Evolutionary conservation across 2,113 vertebrate species (phyloP).

Genomic region (Calyptommatus sinebrachiatus): DNA sequence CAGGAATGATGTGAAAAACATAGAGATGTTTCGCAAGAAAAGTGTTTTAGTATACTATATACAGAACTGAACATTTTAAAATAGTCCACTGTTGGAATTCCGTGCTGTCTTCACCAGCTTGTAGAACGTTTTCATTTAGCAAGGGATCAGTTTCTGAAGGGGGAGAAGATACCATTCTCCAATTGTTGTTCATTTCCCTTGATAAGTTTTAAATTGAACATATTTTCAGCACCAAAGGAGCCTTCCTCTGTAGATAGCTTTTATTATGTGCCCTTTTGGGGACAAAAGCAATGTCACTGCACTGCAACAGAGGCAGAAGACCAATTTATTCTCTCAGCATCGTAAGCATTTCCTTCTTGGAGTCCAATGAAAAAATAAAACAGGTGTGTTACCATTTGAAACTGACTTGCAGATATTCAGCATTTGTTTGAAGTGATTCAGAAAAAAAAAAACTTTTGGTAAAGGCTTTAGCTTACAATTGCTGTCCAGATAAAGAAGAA

Average conservation of each 20-base stretch:
- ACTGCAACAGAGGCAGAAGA: conserved; percentile 46
- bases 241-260: conserved; percentile 67
- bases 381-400: conserved; percentile 48
- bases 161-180: conserved; percentile 58
- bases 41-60: conserved; percentile 53
- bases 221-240: conserved; percentile 74
- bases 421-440: conserved; percentile 34
- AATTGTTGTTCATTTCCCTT: conserved; percentile 79
- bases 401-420: conserved; percentile 18
- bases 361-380: conserved; percentile 48
- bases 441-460: conserved; percentile 47
- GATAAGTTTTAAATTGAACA: conserved; percentile 79
- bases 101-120: conserved; percentile 63
- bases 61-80: conserved; percentile 63
- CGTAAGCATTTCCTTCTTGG: conserved; percentile 59
- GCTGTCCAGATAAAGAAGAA: not conserved
- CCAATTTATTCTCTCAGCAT: conserved; percentile 63
- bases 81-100: conserved; percentile 54
- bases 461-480: conserved; percentile 35
- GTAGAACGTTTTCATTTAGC: conserved; percentile 68
- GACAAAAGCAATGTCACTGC: conserved; percentile 70
- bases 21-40: conserved; percentile 41
- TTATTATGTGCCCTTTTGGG: conserved; percentile 72
- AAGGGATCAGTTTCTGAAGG: conserved; percentile 63
- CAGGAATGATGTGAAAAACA: conserved; percentile 58